Conservation (phyloP, 2,113 vertebrate species). For the Grallaria varia region DNA sequence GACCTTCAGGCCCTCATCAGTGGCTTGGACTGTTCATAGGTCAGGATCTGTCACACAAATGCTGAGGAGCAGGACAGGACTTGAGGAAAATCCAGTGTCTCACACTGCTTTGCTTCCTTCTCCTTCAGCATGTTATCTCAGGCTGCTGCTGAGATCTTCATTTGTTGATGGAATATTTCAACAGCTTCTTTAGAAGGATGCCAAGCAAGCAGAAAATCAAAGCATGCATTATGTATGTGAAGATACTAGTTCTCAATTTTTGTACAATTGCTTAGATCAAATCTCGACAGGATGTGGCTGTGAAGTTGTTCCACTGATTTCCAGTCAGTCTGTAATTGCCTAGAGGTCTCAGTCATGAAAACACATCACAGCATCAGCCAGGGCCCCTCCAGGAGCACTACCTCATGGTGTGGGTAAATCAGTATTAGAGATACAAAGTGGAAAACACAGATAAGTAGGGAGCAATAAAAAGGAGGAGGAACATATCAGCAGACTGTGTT, state of each 20-base stretch:
- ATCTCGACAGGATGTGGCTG: not conserved
- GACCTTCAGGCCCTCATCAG: not conserved
- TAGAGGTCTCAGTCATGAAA: not conserved
- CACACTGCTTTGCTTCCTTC: not conserved
- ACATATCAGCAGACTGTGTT: not conserved
- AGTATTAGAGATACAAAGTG: not conserved
- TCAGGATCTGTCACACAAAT: not conserved
- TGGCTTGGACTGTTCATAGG: not conserved
- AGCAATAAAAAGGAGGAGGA: not conserved
- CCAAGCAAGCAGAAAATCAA: constrained; percentile 16
- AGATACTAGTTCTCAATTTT: not conserved
- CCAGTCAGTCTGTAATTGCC: not conserved
- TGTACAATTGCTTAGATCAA: not conserved
- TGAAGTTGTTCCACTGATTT: not conserved
- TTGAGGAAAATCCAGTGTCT: not conserved
- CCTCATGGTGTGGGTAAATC: not conserved
- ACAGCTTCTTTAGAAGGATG: not conserved
- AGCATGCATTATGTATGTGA: not conserved
- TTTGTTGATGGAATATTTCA: not conserved
- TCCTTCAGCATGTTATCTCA: not conserved
- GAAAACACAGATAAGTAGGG: not conserved
- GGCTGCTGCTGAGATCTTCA: not conserved
- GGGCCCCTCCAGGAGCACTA: not conserved
- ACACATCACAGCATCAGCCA: not conserved
- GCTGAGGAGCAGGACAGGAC: not conserved